Evolutionary conservation across 1,140 invertebrate species (phyloP).

Genomic region (Drosophila lacteicornis): DNA sequence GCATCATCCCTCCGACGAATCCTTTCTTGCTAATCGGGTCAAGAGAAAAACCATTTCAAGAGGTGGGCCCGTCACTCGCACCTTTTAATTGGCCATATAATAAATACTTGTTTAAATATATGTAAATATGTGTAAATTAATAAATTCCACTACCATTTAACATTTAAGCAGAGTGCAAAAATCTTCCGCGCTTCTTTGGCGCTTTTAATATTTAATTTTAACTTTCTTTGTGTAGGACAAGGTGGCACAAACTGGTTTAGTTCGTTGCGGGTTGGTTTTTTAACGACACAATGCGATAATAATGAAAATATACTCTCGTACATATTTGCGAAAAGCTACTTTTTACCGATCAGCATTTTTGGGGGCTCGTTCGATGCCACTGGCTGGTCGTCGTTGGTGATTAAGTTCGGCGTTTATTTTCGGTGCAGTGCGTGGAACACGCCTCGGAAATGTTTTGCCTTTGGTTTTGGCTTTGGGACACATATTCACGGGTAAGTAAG

Average conservation of each 20-base stretch:
- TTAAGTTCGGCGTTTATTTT: slow-evolving; percentile 68
- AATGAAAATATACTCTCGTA: slow-evolving; percentile 54
- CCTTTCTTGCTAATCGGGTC: slow-evolving; percentile 59
- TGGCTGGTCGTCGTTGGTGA: slow-evolving; percentile 42
- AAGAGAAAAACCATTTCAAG: slow-evolving; percentile 67
- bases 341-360: slow-evolving; percentile 55
- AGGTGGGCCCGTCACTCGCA: slow-evolving; percentile 60
- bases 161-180: slow-evolving; percentile 31
- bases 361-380: slow-evolving; percentile 68
- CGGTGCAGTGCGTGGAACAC: slow-evolving; percentile 46
- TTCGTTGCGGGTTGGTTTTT: slow-evolving; percentile 41
- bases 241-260: slow-evolving; percentile 61
- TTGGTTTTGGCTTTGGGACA: neutral
- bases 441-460: slow-evolving; percentile 62
- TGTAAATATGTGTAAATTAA: slow-evolving; percentile 15
- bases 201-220: slow-evolving; percentile 76
- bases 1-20: neutral
- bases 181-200: slow-evolving; percentile 32
- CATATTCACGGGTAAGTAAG: slow-evolving; percentile 62
- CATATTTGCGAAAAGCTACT: slow-evolving; percentile 48
- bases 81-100: slow-evolving; percentile 34
- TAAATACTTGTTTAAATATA: slow-evolving; percentile 35
- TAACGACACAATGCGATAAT: slow-evolving; percentile 66
- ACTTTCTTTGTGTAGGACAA: slow-evolving; percentile 73
- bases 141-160: slow-evolving; percentile 28